A percentile compares a stretch with the other conserved stretches of the same genome.
phyloP scores from a whole-genome alignment of 2,797 vertebrate species.

The Sternotherus odoratus region DNA sequence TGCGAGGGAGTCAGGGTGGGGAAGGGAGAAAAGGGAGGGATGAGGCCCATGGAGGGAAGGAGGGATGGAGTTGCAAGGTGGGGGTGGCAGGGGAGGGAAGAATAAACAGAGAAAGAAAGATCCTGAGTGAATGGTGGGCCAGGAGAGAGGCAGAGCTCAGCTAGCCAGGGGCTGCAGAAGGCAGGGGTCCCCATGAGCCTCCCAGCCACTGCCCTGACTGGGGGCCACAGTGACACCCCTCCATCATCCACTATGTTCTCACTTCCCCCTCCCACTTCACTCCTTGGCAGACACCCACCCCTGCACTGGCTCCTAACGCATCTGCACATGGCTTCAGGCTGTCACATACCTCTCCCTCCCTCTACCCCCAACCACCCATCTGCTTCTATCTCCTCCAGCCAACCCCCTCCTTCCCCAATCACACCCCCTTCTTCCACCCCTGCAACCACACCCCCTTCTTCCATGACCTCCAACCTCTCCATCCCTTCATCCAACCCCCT shows the following conservation, averaged over 20 bases:
- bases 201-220: background rate
- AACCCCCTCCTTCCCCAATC: too few species aligned
- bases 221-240: background rate
- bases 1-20: constrained; percentile 21
- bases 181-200: background rate
- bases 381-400: background rate
- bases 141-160: constrained; percentile 27
- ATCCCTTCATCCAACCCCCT: background rate
- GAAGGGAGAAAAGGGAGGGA: background rate
- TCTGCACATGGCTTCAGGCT: background rate
- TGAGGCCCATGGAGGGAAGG: background rate
- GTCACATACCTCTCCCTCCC: too few species aligned
- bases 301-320: background rate
- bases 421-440: background rate
- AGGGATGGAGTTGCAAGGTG: background rate
- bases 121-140: background rate
- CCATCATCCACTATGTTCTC: background rate
- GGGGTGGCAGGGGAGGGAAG: constrained; percentile 51
- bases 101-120: constrained; percentile 33
- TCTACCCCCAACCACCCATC: background rate
- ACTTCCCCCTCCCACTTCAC: background rate
- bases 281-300: background rate
- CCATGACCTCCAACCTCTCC: too few species aligned
- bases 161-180: background rate
- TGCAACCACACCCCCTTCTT: too few species aligned